Percentiles rank a stretch among this genome's conserved stretches.
phyloP scores from a whole-genome alignment of 2,113 vertebrate species.

The Azemiops feae region DNA sequence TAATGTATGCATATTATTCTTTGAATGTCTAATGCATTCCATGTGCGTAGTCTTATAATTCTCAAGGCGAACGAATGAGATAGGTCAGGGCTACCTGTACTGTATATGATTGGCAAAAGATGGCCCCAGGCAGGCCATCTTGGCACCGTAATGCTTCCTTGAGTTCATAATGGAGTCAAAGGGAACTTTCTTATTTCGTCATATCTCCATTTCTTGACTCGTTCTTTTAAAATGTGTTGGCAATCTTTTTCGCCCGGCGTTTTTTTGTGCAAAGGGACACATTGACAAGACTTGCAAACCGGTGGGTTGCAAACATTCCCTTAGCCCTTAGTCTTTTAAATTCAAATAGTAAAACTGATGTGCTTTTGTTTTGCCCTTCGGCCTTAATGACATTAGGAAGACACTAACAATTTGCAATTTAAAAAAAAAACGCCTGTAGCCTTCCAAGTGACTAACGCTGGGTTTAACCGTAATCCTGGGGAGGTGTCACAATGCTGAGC shows the following conservation, averaged over 20 bases:
- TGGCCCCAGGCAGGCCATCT: not conserved
- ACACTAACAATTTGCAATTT: not conserved
- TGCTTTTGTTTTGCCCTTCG: not conserved
- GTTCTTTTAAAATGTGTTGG: not conserved
- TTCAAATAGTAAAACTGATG: not conserved
- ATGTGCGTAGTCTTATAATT: not conserved
- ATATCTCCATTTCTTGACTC: not conserved
- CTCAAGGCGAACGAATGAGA: not conserved
- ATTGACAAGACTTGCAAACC: not conserved
- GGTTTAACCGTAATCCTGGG: not conserved
- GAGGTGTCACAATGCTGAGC: not conserved
- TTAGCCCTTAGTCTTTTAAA: not conserved
- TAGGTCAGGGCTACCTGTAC: not conserved
- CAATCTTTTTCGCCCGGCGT: rapidly evolving
- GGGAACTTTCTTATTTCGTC: not conserved
- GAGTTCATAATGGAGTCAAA: not conserved
- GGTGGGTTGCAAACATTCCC: not conserved
- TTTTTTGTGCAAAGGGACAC: not conserved
- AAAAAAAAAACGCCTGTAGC: not conserved
- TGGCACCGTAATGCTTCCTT: not conserved
- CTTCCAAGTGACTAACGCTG: not conserved
- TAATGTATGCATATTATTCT: not conserved
- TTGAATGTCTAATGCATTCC: not conserved
- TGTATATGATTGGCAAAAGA: not conserved
- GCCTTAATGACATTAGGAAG: not conserved